Evolutionary conservation across 1,140 invertebrate genomes (phyloP).

Genomic region (Drosophila athabasca): DNA sequence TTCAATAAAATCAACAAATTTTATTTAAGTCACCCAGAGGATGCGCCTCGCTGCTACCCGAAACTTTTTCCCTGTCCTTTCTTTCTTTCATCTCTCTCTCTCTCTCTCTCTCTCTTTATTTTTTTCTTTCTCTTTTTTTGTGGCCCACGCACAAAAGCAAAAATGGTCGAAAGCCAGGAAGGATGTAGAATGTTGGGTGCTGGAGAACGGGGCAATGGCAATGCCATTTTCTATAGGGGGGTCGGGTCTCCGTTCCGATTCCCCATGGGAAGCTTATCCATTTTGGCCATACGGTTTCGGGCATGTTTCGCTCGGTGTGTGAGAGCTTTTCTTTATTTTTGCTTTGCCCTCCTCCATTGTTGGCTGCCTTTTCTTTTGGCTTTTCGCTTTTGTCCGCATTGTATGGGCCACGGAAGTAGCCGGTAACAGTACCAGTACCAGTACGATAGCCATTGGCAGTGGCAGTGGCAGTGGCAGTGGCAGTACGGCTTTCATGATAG

Average conservation of each 20-base stretch:
- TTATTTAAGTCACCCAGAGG: constrained; percentile 78
- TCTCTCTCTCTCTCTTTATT: constrained; percentile 7
- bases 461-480: neutral
- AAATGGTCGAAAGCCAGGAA: constrained; percentile 19
- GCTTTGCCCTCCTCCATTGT: constrained; percentile 31
- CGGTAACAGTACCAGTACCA: constrained; percentile 5
- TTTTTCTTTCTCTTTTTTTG: constrained; percentile 1
- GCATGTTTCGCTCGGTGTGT: constrained; percentile 23
- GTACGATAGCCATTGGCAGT: too few species aligned
- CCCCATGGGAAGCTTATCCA: constrained; percentile 67
- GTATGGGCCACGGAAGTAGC: constrained; percentile 55
- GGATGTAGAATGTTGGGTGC: constrained; percentile 49
- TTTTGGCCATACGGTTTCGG: constrained; percentile 76
- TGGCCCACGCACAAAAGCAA: constrained; percentile 29
- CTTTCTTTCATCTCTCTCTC: constrained; percentile 14
- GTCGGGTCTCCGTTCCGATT: constrained; percentile 6
- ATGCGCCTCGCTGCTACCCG: constrained; percentile 57
- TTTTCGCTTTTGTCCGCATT: constrained; percentile 63
- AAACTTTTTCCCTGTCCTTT: constrained; percentile 42
- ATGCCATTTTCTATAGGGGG: constrained; percentile 63
- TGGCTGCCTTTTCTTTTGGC: constrained; percentile 63
- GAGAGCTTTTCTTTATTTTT: constrained; percentile 23
- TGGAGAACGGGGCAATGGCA: constrained; percentile 33
- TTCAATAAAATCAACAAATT: constrained; percentile 82
- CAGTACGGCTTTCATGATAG: constrained; percentile 13